Conservation (phyloP, 1,140 invertebrate genomes). For the Helicorthomorpha holstii region DNA sequence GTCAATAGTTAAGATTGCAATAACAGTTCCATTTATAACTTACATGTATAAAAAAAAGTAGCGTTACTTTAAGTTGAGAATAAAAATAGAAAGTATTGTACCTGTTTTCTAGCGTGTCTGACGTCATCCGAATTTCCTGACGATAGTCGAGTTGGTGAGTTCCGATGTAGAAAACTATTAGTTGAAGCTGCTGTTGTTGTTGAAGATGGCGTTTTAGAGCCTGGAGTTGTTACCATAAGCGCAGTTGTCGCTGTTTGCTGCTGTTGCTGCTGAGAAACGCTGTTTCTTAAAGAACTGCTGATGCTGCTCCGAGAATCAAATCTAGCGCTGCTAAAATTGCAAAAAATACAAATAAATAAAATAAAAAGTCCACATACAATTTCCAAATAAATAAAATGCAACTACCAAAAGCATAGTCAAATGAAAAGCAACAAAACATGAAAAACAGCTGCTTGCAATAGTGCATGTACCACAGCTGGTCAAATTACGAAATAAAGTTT, state of each 20-base stretch:
- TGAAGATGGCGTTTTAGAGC: neutral
- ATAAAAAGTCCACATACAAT: too few relatives aligned
- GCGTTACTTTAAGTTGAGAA: neutral
- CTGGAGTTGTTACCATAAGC: too few relatives aligned
- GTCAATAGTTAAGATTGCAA: too few relatives aligned
- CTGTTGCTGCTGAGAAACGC: too few relatives aligned
- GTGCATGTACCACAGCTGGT: too few relatives aligned
- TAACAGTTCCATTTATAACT: neutral
- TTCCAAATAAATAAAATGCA: too few relatives aligned
- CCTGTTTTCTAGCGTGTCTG: neutral
- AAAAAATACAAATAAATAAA: neutral
- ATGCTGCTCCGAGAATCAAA: conserved; percentile 2
- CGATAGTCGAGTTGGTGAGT: neutral
- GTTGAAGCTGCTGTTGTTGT: neutral
- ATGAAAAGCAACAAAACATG: too few relatives aligned
- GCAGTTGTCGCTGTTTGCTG: too few relatives aligned
- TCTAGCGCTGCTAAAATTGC: neutral
- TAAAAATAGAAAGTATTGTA: neutral
- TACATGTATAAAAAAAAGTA: neutral
- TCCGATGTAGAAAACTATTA: neutral
- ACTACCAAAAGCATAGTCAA: too few relatives aligned
- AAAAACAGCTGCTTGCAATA: too few relatives aligned
- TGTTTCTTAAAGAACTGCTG: neutral
- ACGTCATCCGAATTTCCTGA: neutral
- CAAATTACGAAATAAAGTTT: too few relatives aligned